Base-by-base conservation (phyloP, 2,888 invertebrate genomes). In the Agrilus biguttatus region DNA sequence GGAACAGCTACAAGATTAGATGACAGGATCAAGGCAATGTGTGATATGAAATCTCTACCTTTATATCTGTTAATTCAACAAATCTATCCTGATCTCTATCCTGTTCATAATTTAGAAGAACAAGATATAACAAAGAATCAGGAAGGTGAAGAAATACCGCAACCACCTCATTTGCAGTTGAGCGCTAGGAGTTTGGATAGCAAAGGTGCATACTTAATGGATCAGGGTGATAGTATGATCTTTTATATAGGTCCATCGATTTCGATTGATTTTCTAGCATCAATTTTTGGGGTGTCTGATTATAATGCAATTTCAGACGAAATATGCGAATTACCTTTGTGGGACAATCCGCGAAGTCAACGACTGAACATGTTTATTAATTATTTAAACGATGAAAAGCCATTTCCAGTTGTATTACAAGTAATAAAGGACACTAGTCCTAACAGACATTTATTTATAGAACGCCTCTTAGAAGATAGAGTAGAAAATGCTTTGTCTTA, bases 401-500 rank as follows among this genome's bases (percentile, higher is more conserved):
- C 95, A 1, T 83, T 78, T 57, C 71, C 79, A 39, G 78, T 87
- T 8, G 74, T 84, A 45, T 62, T 96, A 52, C 77, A 86, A 60
- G 73, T 96, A 43, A 75, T 95, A 51, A 83, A 95, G 66, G 96
- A 98, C 63, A 93, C 93, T 68, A 89, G 92, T 53, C 84, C 85
- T 43, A 75, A 80, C 45, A 77, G 89, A 51, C 74, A 76, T 44
- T 65, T 80, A 53, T 93, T 98, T 70, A 80, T 86, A 48, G 89
- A 93, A 59, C 80, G 82, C 55, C 75, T 98, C 57, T 76, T 95
- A 39, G 97, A 98, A 66, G 98, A 98, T 69, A 75, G 95, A 58
- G 81, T 87, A 49, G 97, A 98, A 65, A 85, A 86, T 44, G 83
- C 90, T 42, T 81, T 93, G 70, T 92, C 93, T 53, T 97, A 97